These are phyloP conservation scores for Macrobrachium nipponense DNA, from an alignment of 1,140 invertebrate species.

Conservation along the genomic window DNA sequence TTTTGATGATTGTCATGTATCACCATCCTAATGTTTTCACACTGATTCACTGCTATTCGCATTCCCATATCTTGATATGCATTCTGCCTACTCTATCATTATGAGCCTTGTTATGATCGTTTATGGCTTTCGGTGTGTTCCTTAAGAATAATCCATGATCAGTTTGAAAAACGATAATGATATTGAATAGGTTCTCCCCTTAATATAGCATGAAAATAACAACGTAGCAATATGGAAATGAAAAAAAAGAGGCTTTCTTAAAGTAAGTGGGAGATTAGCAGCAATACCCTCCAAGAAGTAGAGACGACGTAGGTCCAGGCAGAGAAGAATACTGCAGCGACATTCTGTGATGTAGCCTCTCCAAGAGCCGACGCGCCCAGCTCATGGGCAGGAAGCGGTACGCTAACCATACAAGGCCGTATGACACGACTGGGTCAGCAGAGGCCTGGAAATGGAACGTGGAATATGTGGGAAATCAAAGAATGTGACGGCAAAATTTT, in stretches of 20 bases:
- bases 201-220: too few relatives aligned
- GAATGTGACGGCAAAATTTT: too few relatives aligned
- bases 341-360: conserved; percentile 65
- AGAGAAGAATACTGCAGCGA: conserved; percentile 71
- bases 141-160: too few relatives aligned
- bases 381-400: conserved; percentile 66
- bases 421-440: conserved; percentile 72
- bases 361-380: conserved; percentile 65
- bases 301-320: conserved; percentile 70
- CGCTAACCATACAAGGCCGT: conserved; percentile 70
- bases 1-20: too few relatives aligned
- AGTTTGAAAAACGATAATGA: too few relatives aligned
- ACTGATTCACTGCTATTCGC: too few relatives aligned
- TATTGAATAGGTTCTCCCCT: too few relatives aligned
- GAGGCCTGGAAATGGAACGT: conserved; percentile 67
- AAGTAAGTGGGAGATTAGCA: not conserved
- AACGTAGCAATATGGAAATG: not conserved
- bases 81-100: too few relatives aligned
- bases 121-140: too few relatives aligned
- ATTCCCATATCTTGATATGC: too few relatives aligned
- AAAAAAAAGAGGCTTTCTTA: not conserved
- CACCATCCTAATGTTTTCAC: too few relatives aligned
- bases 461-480: not conserved
- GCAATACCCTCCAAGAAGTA: conserved; percentile 65
- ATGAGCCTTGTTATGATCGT: too few relatives aligned